Percentiles rank a stretch among this genome's conserved stretches.
Conservation (phyloP, 2,113 vertebrate genomes). For the Aegotheles bennettii region DNA sequence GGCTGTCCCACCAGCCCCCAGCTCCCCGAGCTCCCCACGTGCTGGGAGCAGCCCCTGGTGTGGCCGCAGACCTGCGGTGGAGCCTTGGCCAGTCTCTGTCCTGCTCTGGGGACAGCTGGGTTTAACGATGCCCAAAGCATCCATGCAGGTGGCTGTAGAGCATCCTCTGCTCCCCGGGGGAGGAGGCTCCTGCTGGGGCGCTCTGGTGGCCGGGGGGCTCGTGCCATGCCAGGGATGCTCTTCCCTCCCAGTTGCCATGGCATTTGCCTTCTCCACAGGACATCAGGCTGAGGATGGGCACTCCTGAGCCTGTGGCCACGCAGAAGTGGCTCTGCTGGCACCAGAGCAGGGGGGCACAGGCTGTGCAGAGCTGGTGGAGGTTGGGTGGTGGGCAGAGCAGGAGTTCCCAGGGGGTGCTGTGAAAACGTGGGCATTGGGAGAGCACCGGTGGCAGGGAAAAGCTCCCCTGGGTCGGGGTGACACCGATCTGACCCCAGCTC, state of each 20-base stretch:
- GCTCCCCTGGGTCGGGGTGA: background rate
- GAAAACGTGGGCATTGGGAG: background rate
- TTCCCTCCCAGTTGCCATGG: background rate
- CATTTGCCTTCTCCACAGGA: background rate
- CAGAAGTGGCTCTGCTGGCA: no score
- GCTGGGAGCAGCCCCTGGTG: no score
- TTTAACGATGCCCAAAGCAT: background rate
- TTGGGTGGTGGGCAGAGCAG: fast-evolving
- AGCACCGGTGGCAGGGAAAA: fast-evolving
- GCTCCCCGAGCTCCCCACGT: background rate
- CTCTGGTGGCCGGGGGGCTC: no score
- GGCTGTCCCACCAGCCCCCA: background rate
- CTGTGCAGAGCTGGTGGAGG: background rate
- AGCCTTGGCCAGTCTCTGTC: background rate
- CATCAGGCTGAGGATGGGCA: background rate
- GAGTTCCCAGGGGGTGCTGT: background rate
- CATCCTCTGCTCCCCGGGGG: background rate
- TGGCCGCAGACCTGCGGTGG: fast-evolving
- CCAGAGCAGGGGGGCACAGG: no score
- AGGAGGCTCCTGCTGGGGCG: background rate
- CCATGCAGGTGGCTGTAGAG: background rate
- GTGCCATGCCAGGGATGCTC: background rate
- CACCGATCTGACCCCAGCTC: background rate
- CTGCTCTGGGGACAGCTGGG: background rate
- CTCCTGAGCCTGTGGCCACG: background rate